Percentiles rank a stretch among this genome's conserved stretches.
Conservation (phyloP, 2,797 vertebrate genomes). For the Silurus lanzhouensis region DNA sequence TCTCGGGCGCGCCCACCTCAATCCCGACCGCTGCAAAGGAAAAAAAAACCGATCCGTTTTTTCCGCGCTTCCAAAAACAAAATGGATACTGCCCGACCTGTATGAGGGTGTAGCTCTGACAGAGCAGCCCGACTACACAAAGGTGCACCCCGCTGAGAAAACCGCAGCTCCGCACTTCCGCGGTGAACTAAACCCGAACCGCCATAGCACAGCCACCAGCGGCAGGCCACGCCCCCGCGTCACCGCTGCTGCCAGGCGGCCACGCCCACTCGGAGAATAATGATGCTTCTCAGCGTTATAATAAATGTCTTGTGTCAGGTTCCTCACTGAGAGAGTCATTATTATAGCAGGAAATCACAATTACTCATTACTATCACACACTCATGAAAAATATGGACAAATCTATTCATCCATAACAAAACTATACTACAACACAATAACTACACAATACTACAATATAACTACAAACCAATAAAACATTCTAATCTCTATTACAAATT, state of each 20-base stretch:
- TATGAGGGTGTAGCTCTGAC: not conserved
- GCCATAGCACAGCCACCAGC: conserved; percentile 84
- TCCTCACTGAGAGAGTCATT: no score
- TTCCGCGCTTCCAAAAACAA: not conserved
- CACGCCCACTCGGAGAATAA: not conserved
- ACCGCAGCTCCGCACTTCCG: conserved; percentile 15
- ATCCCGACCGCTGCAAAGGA: not conserved
- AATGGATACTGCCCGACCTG: not conserved
- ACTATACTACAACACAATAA: not conserved
- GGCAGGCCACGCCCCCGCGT: conserved; percentile 46
- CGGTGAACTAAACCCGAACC: conserved; percentile 78
- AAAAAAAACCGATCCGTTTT: not conserved
- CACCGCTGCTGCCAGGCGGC: conserved; percentile 1
- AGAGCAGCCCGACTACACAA: not conserved
- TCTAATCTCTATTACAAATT: not conserved
- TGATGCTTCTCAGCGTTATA: not conserved
- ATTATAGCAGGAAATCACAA: not conserved
- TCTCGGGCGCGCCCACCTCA: conserved; percentile 26
- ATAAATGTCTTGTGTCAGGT: not conserved
- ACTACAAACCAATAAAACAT: not conserved
- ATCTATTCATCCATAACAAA: not conserved
- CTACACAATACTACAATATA: not conserved
- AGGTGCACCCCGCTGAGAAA: not conserved
- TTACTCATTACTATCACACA: not conserved
- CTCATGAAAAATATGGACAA: not conserved